phyloP scores from a whole-genome alignment of 2,113 vertebrate species.

The Canis aureus region DNA sequence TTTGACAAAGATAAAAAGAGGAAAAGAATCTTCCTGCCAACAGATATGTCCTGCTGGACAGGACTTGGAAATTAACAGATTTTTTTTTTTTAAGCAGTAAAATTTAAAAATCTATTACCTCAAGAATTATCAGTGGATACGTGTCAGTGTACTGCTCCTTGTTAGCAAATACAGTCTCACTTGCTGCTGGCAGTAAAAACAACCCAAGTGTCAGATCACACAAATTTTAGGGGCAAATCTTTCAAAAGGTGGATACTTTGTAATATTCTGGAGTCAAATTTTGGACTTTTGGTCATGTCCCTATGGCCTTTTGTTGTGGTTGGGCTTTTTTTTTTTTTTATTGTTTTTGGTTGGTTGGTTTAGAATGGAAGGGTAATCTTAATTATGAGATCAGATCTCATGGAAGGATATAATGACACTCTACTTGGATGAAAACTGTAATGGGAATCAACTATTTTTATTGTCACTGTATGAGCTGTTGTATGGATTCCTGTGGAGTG shows the following conservation, averaged over 20 bases:
- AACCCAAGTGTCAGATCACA: conserved; percentile 66
- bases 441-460: conserved; percentile 38
- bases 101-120: conserved; percentile 86
- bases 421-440: conserved; percentile 52
- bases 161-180: conserved; percentile 75
- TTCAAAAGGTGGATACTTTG: conserved; percentile 67
- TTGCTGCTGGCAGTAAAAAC: conserved; percentile 77
- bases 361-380: conserved; percentile 70
- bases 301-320: conserved; percentile 31
- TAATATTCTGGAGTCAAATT: conserved; percentile 76
- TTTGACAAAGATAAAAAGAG: conserved; percentile 81
- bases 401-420: conserved; percentile 57
- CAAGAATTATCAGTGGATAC: conserved; percentile 79
- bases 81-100: conserved; percentile 84
- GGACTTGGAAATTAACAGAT: conserved; percentile 84
- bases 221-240: conserved; percentile 58
- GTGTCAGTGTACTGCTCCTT: conserved; percentile 79
- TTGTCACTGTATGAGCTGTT: conserved; percentile 56
- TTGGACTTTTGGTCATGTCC: conserved; percentile 63
- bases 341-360: conserved; percentile 48
- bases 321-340: conserved; percentile 39
- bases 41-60: conserved; percentile 87
- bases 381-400: conserved; percentile 53
- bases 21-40: conserved; percentile 84
- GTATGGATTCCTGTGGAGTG: conserved; percentile 72